Evolutionary conservation across 2,797 vertebrate species (phyloP), one percentile per base, ranked within the genome.

Genomic region (Epinephelus awoara): DNA sequence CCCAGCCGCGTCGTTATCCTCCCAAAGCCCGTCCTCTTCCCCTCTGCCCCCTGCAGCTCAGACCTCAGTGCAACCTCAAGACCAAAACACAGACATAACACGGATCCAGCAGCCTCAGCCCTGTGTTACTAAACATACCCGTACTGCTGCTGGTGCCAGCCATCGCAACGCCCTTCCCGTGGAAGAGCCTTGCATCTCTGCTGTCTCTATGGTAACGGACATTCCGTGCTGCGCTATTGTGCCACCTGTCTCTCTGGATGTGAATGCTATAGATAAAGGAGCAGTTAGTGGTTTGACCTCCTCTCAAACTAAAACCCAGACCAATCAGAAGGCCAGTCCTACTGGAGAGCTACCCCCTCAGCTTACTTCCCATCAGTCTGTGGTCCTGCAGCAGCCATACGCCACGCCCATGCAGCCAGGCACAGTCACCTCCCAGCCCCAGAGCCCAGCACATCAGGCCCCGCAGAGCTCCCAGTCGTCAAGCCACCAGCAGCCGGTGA

Each of bases 311-410:
- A 76, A 73, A 42, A 12, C 40, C 68, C 93, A 89, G 61, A 52
- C 75, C 15, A 75, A 85, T 58, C 92, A 89, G 62, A 94, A 92
- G 14, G 29, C 75, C 57, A 95, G 91, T 40, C 92, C 93, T 3
- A 84, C 87, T 11, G 90, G 88, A 59, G 94, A 95, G 21, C 75
- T 65, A 2, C 81, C 88, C 50, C 85, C 87, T 75, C 91, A 72
- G 72, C 82, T 75, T 47, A 23, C 52, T 72, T 83, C 85, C 17
- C 93, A 92, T 46, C 94, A 94, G 63, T 80, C 94, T 6, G 96
- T 96, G 79, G 93, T 96, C 54, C 85, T 96, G 77, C 96, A 96
- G 86, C 96, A 96, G 76, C 96, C 96, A 10, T 95, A 93, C 49
- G 89, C 93, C 82, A 91, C 89, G 0, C 70, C 93, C 55, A 85